A percentile compares a stretch with the other conserved stretches of the same genome.
These are phyloP conservation scores for Eulemur rubriventer DNA, from an alignment of 2,797 vertebrate species.

Conservation along the genomic window DNA sequence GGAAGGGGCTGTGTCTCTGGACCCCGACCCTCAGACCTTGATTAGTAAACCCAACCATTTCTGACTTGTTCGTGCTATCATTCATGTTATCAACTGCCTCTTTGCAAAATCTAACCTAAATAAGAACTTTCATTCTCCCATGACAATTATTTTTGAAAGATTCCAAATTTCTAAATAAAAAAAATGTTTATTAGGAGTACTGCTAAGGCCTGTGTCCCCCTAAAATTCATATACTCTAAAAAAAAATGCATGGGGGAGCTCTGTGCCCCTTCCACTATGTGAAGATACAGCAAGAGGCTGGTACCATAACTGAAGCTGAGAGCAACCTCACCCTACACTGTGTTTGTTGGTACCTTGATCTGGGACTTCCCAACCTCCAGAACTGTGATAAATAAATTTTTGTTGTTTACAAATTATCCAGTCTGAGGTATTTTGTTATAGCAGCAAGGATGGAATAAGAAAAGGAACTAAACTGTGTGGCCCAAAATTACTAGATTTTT, in stretches of 20 bases:
- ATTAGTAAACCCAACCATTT: background rate
- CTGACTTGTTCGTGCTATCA: background rate
- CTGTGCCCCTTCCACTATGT: rapidly evolving
- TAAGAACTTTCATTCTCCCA: background rate
- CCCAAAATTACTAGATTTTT: background rate
- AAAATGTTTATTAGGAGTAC: background rate
- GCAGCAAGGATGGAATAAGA: background rate
- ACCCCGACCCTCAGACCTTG: background rate
- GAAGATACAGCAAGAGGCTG: background rate
- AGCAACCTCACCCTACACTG: background rate
- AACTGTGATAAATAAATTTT: background rate
- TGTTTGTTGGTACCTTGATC: background rate
- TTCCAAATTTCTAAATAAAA: background rate
- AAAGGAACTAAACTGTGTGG: background rate
- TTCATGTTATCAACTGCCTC: background rate
- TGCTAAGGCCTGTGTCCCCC: background rate
- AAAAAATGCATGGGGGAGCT: background rate
- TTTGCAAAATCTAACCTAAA: background rate
- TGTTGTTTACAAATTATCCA: background rate
- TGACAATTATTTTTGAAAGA: background rate
- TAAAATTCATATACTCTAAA: background rate
- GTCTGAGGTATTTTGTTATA: background rate
- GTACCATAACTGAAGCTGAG: background rate
- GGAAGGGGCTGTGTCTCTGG: background rate
- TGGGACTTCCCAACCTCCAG: background rate